Evolutionary conservation across 2,888 invertebrate species (phyloP).

Genomic region (Timema cristinae): DNA sequence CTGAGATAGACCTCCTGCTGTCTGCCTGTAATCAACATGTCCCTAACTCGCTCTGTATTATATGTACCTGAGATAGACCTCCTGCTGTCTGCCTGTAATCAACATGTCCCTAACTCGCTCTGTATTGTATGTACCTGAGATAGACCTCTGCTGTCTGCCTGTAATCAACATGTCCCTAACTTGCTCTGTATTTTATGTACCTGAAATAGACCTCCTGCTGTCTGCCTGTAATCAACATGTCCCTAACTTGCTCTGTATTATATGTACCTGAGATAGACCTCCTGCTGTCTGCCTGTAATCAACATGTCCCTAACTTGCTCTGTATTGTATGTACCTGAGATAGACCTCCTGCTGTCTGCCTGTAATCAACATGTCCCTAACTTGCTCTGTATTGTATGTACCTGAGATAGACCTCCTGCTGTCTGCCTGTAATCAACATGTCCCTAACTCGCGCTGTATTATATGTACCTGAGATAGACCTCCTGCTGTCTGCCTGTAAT

Average conservation of each 20-base stretch:
- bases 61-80: slow-evolving; percentile 57
- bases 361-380: slow-evolving; percentile 51
- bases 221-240: slow-evolving; percentile 54
- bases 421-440: slow-evolving; percentile 55
- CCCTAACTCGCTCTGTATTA: slow-evolving; percentile 46
- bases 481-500: slow-evolving; percentile 61
- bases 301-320: slow-evolving; percentile 49
- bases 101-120: slow-evolving; percentile 49
- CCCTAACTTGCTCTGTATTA: slow-evolving; percentile 46
- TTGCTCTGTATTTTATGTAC: too few relatives aligned
- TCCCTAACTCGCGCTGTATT: slow-evolving; percentile 46
- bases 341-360: slow-evolving; percentile 62
- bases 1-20: slow-evolving; percentile 62
- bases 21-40: slow-evolving; percentile 54
- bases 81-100: slow-evolving; percentile 58
- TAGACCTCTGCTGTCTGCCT: slow-evolving; percentile 60
- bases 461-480: slow-evolving; percentile 56
- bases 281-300: slow-evolving; percentile 58
- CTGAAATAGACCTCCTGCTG: slow-evolving; percentile 62
- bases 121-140: too few relatives aligned
- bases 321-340: too few relatives aligned
- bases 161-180: slow-evolving; percentile 51
- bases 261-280: slow-evolving; percentile 57
- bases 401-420: slow-evolving; percentile 61
- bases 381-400: too few relatives aligned